Evolutionary conservation across 2,113 vertebrate species (phyloP).

Genomic region (Zingel zingel): DNA sequence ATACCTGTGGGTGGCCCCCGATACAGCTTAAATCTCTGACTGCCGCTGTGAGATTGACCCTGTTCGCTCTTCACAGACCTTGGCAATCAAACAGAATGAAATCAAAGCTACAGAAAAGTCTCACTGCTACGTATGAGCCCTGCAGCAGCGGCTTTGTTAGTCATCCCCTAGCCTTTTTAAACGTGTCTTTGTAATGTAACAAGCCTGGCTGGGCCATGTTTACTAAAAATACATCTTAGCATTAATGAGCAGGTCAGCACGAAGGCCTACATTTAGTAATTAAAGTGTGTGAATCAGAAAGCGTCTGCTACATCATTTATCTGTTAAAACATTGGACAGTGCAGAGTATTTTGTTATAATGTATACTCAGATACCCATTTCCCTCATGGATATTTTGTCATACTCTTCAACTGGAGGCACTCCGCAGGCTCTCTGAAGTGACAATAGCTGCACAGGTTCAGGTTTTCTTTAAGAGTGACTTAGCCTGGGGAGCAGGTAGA

Average conservation of each 20-base stretch:
- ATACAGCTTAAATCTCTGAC: slow-evolving; percentile 35
- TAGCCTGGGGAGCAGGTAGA: slow-evolving; percentile 14
- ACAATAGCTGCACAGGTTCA: not conserved
- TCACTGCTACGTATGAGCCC: not conserved
- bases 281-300: not conserved
- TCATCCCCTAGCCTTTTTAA: slow-evolving; percentile 11
- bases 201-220: not conserved
- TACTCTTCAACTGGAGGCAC: not conserved
- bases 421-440: slow-evolving; percentile 12
- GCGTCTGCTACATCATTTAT: not conserved
- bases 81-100: slow-evolving; percentile 41
- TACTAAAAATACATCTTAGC: slow-evolving; percentile 1
- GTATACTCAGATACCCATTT: not conserved
- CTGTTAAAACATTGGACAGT: not conserved
- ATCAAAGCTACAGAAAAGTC: slow-evolving; percentile 29
- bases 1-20: slow-evolving; percentile 49
- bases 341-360: not conserved
- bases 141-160: slow-evolving; percentile 14
- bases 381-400: not conserved
- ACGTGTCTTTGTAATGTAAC: slow-evolving; percentile 5
- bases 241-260: slow-evolving; percentile 17
- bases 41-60: slow-evolving; percentile 17
- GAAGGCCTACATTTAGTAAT: not conserved
- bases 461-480: slow-evolving; percentile 28
- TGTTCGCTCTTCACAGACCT: slow-evolving; percentile 27